A percentile compares a stretch with the other conserved stretches of the same genome.
phyloP scores from a whole-genome alignment of 92 coral and sea anemone species.

The Epizoanthus scotinus region DNA sequence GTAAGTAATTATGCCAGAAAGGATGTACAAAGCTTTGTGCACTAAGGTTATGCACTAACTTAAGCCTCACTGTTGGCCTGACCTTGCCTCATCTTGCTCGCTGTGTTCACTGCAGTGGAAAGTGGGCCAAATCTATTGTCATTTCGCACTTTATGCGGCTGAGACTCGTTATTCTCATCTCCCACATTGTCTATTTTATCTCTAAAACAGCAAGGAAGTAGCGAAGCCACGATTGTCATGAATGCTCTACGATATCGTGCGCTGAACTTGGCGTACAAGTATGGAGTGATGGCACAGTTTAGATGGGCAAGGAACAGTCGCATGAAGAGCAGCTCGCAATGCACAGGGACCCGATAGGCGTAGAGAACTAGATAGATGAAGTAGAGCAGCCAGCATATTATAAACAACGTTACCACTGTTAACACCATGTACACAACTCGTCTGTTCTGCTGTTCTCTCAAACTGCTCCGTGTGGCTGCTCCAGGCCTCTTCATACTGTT shows the following conservation, averaged over 20 bases:
- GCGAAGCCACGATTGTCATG: not conserved
- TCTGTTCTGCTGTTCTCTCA: slow-evolving; percentile 41
- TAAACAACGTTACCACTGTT: slow-evolving; percentile 55
- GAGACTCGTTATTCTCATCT: slow-evolving; percentile 1
- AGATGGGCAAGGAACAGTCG: slow-evolving; percentile 57
- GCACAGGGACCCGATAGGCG: slow-evolving; percentile 37
- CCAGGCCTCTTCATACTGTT: slow-evolving; percentile 44
- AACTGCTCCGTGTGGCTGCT: not conserved
- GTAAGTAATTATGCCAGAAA: too few species aligned
- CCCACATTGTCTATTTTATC: not conserved
- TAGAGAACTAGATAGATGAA: slow-evolving; percentile 52
- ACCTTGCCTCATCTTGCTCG: not conserved
- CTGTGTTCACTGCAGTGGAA: slow-evolving; percentile 5
- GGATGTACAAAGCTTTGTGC: too few species aligned
- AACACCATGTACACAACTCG: slow-evolving; percentile 64
- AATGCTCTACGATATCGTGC: slow-evolving; percentile 55
- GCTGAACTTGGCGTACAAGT: slow-evolving; percentile 55
- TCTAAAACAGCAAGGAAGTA: slow-evolving; percentile 1
- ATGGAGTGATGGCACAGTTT: slow-evolving; percentile 69
- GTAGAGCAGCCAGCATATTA: slow-evolving; percentile 67
- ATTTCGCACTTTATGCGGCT: slow-evolving; percentile 6
- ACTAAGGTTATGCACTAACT: too few species aligned
- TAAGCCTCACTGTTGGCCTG: not conserved
- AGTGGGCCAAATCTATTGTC: not conserved
- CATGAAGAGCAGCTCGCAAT: slow-evolving; percentile 59